Evolutionary conservation across 2,888 invertebrate genomes (phyloP).

Genomic region (Monoplex corrugatus): DNA sequence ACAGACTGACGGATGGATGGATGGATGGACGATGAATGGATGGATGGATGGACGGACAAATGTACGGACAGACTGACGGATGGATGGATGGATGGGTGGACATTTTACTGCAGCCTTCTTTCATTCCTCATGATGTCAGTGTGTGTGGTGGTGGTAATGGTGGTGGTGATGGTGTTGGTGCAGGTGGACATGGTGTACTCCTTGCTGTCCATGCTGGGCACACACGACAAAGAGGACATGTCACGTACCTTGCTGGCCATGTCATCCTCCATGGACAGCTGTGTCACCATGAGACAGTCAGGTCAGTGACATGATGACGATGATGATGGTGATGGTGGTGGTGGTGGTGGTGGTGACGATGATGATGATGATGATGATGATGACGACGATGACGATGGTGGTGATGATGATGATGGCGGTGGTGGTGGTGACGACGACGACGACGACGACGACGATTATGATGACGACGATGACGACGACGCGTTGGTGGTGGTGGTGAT

Average conservation of each 20-base stretch:
- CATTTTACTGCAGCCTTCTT: too few relatives aligned
- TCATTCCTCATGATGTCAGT: too few relatives aligned
- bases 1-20: too few relatives aligned
- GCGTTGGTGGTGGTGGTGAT: not conserved
- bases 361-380: not conserved
- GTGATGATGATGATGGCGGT: constrained; percentile 6
- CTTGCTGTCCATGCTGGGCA: constrained; percentile 92
- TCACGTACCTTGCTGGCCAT: constrained; percentile 93
- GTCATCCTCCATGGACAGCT: constrained; percentile 83
- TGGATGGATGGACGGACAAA: too few relatives aligned
- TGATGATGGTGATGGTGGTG: not conserved
- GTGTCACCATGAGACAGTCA: constrained; percentile 31
- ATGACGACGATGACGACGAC: not conserved
- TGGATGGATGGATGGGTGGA: too few relatives aligned
- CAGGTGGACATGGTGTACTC: constrained; percentile 98
- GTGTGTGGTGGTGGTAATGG: too few relatives aligned
- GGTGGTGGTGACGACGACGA: not conserved
- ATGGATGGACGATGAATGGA: too few relatives aligned
- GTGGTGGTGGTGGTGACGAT: not conserved
- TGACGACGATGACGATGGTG: not conserved
- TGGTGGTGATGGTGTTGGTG: too few relatives aligned
- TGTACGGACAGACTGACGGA: too few relatives aligned
- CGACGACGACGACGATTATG: not conserved
- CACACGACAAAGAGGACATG: constrained; percentile 94
- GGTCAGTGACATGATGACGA: not conserved